Conservation (phyloP, 2,797 vertebrate species). For the Echiichthys vipera region DNA sequence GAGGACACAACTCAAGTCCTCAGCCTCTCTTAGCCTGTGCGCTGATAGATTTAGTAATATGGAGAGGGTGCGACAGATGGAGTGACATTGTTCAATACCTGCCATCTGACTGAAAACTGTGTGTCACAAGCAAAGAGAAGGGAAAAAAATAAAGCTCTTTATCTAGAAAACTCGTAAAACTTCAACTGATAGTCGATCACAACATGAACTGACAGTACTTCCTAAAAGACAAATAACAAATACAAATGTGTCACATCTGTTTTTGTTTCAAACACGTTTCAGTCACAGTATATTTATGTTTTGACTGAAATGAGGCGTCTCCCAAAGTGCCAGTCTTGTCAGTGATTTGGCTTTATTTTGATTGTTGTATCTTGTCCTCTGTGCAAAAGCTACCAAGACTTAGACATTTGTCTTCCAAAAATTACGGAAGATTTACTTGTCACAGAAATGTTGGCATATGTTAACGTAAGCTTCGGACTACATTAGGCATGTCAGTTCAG, state of each 20-base stretch:
- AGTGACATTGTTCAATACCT: slow-evolving; percentile 40
- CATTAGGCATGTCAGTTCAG: slow-evolving; percentile 2
- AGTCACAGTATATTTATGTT: slow-evolving; percentile 14
- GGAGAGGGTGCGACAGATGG: slow-evolving; percentile 29
- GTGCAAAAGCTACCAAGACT: slow-evolving; percentile 12
- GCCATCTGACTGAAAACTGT: slow-evolving; percentile 6
- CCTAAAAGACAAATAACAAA: slow-evolving; percentile 16
- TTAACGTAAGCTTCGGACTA: not conserved
- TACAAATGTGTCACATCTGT: slow-evolving; percentile 42
- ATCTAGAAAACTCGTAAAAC: not conserved
- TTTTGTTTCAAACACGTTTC: slow-evolving; percentile 21
- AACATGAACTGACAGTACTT: slow-evolving; percentile 12
- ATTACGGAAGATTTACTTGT: slow-evolving; percentile 18
- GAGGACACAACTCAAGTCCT: slow-evolving; percentile 15
- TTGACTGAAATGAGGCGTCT: slow-evolving; percentile 33
- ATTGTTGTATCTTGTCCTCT: slow-evolving; percentile 27
- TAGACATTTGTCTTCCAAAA: slow-evolving; percentile 22
- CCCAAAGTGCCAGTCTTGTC: slow-evolving; percentile 2
- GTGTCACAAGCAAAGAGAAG: slow-evolving; percentile 6
- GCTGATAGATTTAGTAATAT: slow-evolving; percentile 48
- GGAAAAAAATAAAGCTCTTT: slow-evolving; percentile 16
- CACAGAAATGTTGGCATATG: slow-evolving; percentile 21
- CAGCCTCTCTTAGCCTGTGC: slow-evolving; percentile 10
- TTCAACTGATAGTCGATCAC: not conserved
- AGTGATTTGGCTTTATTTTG: slow-evolving; percentile 19